Base-by-base conservation (phyloP, 2,113 vertebrate genomes). In the Melanocharis versteri region DNA sequence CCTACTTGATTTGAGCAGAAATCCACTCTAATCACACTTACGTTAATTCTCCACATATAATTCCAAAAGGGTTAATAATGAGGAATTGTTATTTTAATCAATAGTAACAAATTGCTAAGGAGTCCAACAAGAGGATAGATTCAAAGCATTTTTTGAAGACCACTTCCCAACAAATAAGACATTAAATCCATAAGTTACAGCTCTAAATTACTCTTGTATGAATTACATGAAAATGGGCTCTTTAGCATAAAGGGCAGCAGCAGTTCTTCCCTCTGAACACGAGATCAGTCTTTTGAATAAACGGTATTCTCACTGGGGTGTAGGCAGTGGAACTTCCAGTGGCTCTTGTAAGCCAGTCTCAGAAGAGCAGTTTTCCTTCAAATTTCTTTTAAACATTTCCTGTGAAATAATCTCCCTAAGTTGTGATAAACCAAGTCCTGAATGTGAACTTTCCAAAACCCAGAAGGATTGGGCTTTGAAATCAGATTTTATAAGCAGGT, bases 121-220 rank as follows among this genome's bases (percentile, higher is more conserved):
- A 88, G 48, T 56, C 56, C 44, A 94, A 78, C 9, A 92, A 78
- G 64, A 56, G 33, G 61, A 84, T 14, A 88, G 80, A 83, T 89
- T 92, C 48, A 88, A 92, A 96, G 28, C 11, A 94, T 45, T 61
- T 90, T 96, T 54, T 93, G 84, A 94, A 88, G 90, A 73, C 39
- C 44, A 50, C 50, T 94, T 90, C 53, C 27, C 66, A 57, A 79
- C 23, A 87, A 86, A 61, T 70, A 90, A 93, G 60, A 83, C 77
- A 84, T 72, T 73, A 95, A 73, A 66, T 70, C 64, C 19, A 26
- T 40, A 50, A 78, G 20, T 54, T 94, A 40, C 9, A 66, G 54
- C 31, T 93, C 48, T 73, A 86, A 94, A 93, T 93, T 85, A 54
- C 14, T 77, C 42, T 54, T 73, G 9, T 44, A 70, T 60, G 35